Percentiles rank a stretch among this genome's conserved stretches.
phyloP scores from a whole-genome alignment of 2,113 vertebrate genomes.

The Mesocricetus auratus region DNA sequence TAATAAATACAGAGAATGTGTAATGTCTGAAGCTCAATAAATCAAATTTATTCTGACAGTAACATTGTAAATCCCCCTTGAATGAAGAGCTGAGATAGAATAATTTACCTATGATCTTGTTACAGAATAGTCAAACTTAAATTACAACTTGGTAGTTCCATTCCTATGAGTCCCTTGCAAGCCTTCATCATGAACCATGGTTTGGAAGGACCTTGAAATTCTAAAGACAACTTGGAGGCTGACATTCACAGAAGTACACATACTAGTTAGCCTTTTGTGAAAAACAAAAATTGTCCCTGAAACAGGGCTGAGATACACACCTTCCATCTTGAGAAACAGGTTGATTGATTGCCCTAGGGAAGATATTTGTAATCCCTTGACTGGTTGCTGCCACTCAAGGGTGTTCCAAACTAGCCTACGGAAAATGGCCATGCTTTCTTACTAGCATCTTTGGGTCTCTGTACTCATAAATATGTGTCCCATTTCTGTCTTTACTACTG shows the following conservation, averaged over 20 bases:
- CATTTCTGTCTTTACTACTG: background rate
- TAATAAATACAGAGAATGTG: background rate
- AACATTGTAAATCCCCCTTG: background rate
- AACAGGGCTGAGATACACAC: background rate
- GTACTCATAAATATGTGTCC: background rate
- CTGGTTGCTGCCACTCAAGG: background rate
- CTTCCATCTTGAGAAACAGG: background rate
- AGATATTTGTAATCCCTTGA: background rate
- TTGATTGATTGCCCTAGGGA: background rate
- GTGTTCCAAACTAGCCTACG: background rate
- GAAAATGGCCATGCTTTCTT: background rate
- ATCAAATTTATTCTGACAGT: background rate
- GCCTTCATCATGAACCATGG: background rate
- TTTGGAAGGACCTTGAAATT: background rate
- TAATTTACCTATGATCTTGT: background rate
- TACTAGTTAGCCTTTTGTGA: background rate
- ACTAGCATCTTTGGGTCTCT: background rate
- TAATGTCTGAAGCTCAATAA: background rate
- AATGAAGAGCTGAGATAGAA: background rate
- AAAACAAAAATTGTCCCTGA: slow-evolving; percentile 8
- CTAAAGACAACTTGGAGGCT: background rate
- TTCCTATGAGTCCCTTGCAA: background rate
- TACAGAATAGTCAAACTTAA: background rate
- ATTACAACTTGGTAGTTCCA: background rate
- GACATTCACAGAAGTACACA: background rate